Conservation (phyloP, 2,113 vertebrate species). For the Callorhinus ursinus region DNA sequence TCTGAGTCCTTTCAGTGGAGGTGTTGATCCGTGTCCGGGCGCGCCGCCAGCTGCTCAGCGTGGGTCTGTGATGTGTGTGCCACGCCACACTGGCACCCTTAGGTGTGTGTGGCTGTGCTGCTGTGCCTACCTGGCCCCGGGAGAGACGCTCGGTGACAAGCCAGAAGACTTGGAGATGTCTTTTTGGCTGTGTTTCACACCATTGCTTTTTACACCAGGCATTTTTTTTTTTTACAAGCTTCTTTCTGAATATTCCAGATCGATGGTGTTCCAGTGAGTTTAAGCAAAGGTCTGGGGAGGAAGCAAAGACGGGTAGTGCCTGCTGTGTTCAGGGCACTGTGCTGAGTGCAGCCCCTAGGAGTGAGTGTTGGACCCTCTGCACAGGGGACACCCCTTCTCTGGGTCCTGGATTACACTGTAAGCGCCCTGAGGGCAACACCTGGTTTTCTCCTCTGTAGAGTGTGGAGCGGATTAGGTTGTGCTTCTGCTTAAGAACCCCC, state of each 20-base stretch:
- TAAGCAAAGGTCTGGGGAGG: not conserved
- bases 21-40: not conserved
- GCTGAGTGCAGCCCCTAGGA: not conserved
- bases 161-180: not conserved
- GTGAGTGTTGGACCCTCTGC: not conserved
- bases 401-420: not conserved
- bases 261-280: not conserved
- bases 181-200: not conserved
- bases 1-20: not conserved
- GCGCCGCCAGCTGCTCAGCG: not conserved
- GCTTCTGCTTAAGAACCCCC: not conserved
- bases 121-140: not conserved
- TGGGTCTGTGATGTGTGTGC: not conserved
- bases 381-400: too few relatives aligned
- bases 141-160: not conserved
- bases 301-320: not conserved
- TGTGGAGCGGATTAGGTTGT: not conserved
- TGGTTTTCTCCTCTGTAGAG: too few relatives aligned
- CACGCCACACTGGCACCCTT: not conserved
- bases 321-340: not conserved
- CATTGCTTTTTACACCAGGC: not conserved
- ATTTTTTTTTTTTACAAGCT: not conserved
- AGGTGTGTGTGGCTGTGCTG: not conserved
- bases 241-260: not conserved
- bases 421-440: not conserved